These are phyloP conservation scores for Tillus elongatus DNA, from an alignment of 2,888 invertebrate genomes.

Conservation along the genomic window DNA sequence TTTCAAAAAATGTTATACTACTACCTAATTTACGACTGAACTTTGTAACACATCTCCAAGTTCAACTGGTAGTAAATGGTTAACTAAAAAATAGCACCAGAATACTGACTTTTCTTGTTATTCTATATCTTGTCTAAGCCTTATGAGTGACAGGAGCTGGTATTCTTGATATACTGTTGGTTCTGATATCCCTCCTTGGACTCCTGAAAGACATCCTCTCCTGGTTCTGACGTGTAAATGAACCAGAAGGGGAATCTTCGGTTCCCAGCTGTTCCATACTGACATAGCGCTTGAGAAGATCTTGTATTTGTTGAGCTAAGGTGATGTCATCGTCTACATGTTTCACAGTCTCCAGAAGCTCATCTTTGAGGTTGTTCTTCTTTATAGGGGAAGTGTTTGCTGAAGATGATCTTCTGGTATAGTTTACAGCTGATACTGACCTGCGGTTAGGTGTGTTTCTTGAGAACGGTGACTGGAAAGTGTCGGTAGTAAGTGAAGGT, in stretches of 20 bases:
- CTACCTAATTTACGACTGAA: no score
- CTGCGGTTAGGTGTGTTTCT: conserved; percentile 32
- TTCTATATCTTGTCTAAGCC: no score
- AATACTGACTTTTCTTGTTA: no score
- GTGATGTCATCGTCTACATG: conserved; percentile 63
- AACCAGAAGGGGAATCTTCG: conserved; percentile 11
- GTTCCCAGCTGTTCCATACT: conserved; percentile 51
- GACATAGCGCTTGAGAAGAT: conserved; percentile 53
- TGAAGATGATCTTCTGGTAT: conserved; percentile 42
- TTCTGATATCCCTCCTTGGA: conserved; percentile 47
- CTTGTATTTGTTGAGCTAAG: conserved; percentile 67
- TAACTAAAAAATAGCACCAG: no score
- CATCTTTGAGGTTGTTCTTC: conserved; percentile 57
- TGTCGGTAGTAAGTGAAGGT: conserved; percentile 52
- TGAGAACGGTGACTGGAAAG: conserved; percentile 44
- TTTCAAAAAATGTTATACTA: no score
- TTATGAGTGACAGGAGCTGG: conserved; percentile 40
- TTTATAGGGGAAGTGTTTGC: conserved; percentile 56
- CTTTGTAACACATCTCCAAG: no score
- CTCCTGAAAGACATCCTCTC: conserved; percentile 34
- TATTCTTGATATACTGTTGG: conserved; percentile 45
- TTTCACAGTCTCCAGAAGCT: conserved; percentile 62
- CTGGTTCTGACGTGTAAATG: conserved; percentile 17
- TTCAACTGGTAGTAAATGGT: no score
- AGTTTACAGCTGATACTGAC: conserved; percentile 41